Evolutionary conservation across 2,113 vertebrate genomes (phyloP).

Genomic region (Coryphaenoides rupestris): DNA sequence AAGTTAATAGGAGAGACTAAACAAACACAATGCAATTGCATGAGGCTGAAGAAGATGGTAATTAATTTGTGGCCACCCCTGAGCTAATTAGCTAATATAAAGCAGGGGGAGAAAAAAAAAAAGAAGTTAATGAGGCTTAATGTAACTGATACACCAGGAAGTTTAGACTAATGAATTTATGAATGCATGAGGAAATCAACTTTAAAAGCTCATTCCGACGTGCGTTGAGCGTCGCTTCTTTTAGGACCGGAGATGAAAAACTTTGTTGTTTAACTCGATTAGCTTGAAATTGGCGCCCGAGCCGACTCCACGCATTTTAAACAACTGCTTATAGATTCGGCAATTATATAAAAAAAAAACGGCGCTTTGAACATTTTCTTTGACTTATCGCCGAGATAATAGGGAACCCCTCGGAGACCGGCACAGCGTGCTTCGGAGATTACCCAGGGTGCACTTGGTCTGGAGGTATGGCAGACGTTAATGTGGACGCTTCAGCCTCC

Average conservation of each 20-base stretch:
- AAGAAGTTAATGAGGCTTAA: constrained; percentile 99
- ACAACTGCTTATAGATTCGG: constrained; percentile 32
- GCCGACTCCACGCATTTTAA: constrained; percentile 40
- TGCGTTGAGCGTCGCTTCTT: constrained; percentile 42
- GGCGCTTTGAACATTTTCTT: constrained; percentile 7
- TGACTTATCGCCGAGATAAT: too few species aligned
- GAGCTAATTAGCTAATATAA: constrained; percentile 99
- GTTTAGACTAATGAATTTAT: constrained; percentile 98
- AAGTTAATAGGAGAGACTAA: constrained; percentile 99
- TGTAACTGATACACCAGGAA: constrained; percentile 98
- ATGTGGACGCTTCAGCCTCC: too few species aligned
- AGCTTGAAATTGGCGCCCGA: constrained; percentile 39
- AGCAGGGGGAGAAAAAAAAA: constrained; percentile 76
- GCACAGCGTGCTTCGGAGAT: constrained; percentile 54
- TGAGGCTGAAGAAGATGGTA: constrained; percentile 97
- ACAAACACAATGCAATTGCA: constrained; percentile 99
- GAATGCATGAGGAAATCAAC: constrained; percentile 74
- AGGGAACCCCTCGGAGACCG: constrained; percentile 11
- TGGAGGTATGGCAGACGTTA: not conserved
- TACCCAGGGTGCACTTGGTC: constrained; percentile 45
- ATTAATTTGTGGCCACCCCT: constrained; percentile 99
- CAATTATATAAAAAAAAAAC: constrained; percentile 29
- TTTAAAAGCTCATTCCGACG: constrained; percentile 42
- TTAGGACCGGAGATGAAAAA: constrained; percentile 33
- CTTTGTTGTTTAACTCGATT: constrained; percentile 38